A percentile compares a stretch with the other conserved stretches of the same genome.
phyloP scores from a whole-genome alignment of 2,113 vertebrate species.

The Clarias batrachus region DNA sequence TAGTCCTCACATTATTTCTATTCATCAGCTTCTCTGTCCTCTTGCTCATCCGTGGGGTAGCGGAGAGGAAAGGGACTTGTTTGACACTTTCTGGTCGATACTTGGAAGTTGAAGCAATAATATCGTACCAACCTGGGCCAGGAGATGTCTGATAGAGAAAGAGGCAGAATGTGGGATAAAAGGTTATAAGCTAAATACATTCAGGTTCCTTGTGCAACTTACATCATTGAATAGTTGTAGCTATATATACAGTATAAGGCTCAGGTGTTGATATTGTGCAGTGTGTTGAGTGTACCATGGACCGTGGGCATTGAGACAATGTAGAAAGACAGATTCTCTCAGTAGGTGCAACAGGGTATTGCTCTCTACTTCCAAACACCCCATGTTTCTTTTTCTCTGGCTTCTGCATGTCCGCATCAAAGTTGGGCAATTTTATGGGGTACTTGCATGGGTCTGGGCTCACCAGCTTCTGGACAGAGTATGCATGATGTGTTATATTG shows the following conservation, averaged over 20 bases:
- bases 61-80: slow-evolving; percentile 66
- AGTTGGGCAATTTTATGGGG: slow-evolving; percentile 54
- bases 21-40: slow-evolving; percentile 31
- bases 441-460: slow-evolving; percentile 44
- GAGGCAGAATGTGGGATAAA: background rate
- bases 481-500: background rate
- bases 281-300: slow-evolving; percentile 61
- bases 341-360: slow-evolving; percentile 49
- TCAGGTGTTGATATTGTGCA: background rate
- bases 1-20: slow-evolving; percentile 58
- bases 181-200: background rate
- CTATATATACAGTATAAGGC: no score
- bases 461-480: slow-evolving; percentile 55
- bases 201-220: background rate
- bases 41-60: slow-evolving; percentile 59
- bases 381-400: slow-evolving; percentile 67
- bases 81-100: slow-evolving; percentile 30
- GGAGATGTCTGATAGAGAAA: slow-evolving; percentile 53
- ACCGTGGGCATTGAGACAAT: slow-evolving; percentile 61
- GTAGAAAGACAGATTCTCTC: slow-evolving; percentile 70
- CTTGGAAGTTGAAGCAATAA: slow-evolving; percentile 30
- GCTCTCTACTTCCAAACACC: slow-evolving; percentile 62
- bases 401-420: slow-evolving; percentile 61
- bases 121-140: slow-evolving; percentile 64
- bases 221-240: background rate